Evolutionary conservation across 2,797 vertebrate genomes (phyloP), one percentile per base, ranked within the genome.

Genomic region (Sebastes nivosus): DNA sequence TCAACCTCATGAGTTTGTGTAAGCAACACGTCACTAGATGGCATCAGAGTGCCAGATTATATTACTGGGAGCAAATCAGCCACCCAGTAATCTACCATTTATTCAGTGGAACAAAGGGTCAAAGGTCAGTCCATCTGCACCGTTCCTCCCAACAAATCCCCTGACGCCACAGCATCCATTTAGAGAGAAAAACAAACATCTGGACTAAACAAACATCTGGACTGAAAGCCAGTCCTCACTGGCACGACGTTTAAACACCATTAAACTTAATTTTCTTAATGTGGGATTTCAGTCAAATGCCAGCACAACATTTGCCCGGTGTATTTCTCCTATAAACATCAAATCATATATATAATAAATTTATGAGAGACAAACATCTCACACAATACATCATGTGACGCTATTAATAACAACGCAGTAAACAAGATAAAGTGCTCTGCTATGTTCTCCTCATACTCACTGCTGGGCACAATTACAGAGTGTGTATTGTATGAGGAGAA

Each of bases 61-160:
- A 36, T 66, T 5, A 30, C 22, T 50, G 9, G 46, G 57, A 72
- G 60, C 54, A 55, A 74, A 77, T 71, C 42, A 64, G 64, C 72
- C 83, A 79, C 75, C 55, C 82, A 90, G 77, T 80, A 79, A 84
- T 80, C 32, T 67, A 69, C 73, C 78, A 80, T 85, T 85, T 89
- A 86, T 81, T 89, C 78, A 85, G 57, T 85, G 87, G 92, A 95
- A 95, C 92, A 95, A 82, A 92, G 79, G 90, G 86, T 89, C 92
- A 94, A 74, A 93, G 93, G 90, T 95, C 88, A 92, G 68, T 81
- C 69, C 79, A 88, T 91, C 86, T 87, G 70, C 72, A 84, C 83
- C 80, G 61, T 86, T 85, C 84, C 87, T 87, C 83, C 72, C 81
- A 73, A 81, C 88, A 93, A 92, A 90, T 93, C 91, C 91, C 92